phyloP scores from a whole-genome alignment of 2,797 vertebrate genomes.

The Nasua narica region DNA sequence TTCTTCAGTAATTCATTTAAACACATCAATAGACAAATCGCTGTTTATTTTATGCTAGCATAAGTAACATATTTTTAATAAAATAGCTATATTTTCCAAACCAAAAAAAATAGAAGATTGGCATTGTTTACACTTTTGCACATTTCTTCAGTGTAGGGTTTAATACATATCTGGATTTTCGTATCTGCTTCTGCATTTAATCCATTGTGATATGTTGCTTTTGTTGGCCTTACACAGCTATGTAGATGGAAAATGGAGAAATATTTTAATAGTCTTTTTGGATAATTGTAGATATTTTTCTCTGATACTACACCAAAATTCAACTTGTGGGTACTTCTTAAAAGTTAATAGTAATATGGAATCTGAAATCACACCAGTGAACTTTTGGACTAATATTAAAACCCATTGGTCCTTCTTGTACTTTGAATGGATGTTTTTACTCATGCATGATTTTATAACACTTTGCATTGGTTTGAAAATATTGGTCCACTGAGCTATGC shows the following conservation, averaged over 20 bases:
- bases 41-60: not conserved
- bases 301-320: slow-evolving; percentile 32
- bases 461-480: not conserved
- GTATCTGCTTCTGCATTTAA: not conserved
- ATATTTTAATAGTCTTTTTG: not conserved
- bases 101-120: not conserved
- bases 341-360: not conserved
- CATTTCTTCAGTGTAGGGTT: not conserved
- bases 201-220: not conserved
- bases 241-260: not conserved
- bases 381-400: not conserved
- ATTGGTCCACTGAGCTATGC: not conserved
- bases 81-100: not conserved
- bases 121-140: not conserved
- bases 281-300: not conserved
- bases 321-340: not conserved
- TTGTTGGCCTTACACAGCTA: not conserved
- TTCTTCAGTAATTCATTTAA: slow-evolving; percentile 1
- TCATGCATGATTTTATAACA: not conserved
- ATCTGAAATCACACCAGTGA: not conserved
- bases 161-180: not conserved
- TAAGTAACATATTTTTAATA: not conserved
- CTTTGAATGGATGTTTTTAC: not conserved
- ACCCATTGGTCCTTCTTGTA: not conserved
- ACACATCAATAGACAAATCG: not conserved